These are phyloP conservation scores for Ceyx margarethae DNA, from an alignment of 2,113 vertebrate genomes.

Conservation along the genomic window DNA sequence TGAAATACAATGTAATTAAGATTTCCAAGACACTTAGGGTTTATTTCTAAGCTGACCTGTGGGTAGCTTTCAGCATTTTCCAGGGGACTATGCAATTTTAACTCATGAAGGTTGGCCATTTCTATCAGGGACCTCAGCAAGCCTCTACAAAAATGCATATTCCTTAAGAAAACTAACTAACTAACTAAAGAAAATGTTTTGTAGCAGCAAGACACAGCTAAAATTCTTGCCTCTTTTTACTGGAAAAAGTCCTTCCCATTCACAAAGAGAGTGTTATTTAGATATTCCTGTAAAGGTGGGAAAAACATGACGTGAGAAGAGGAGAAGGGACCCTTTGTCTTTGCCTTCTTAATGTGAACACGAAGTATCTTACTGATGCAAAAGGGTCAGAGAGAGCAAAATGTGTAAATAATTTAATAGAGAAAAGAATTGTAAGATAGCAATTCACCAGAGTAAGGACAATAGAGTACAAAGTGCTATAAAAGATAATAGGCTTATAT, in stretches of 20 bases:
- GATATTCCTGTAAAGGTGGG: not conserved
- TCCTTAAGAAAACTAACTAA: not conserved
- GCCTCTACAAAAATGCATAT: not conserved
- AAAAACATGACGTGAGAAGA: not conserved
- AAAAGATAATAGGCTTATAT: conserved; percentile 76
- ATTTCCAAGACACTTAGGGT: not conserved
- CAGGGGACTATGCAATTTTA: not conserved
- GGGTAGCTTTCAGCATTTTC: not conserved
- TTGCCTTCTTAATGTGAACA: not conserved
- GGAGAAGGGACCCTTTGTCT: not conserved
- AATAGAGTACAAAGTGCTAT: conserved; percentile 65
- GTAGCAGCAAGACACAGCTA: not conserved
- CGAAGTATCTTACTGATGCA: not conserved
- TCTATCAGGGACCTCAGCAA: not conserved
- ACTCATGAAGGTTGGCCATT: not conserved
- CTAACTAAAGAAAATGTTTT: not conserved
- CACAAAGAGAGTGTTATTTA: not conserved
- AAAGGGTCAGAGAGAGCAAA: not conserved
- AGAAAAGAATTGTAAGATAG: conserved; percentile 45
- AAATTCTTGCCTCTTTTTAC: not conserved
- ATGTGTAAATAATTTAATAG: conserved; percentile 53
- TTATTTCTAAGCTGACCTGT: conserved; percentile 9
- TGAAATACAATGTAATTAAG: not conserved
- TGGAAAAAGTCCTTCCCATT: not conserved
- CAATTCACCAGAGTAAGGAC: conserved; percentile 57